phyloP scores from a whole-genome alignment of 2,888 invertebrate species.

The Protophormia terraenovae region DNA sequence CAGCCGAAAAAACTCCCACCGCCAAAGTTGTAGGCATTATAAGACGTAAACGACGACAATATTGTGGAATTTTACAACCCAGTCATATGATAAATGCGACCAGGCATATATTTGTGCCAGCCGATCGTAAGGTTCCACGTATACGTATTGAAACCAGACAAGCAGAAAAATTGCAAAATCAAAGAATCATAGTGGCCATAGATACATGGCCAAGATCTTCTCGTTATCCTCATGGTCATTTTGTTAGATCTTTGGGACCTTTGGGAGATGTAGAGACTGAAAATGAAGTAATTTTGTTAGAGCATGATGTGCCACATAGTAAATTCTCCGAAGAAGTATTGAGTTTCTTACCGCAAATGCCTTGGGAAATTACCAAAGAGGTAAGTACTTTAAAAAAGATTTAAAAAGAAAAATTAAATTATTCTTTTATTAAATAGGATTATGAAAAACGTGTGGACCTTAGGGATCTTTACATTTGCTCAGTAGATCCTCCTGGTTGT shows the following conservation, averaged over 20 bases:
- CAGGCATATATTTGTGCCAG: constrained; percentile 95
- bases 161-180: constrained; percentile 88
- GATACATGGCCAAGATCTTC: constrained; percentile 98
- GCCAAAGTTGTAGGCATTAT: constrained; percentile 96
- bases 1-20: constrained; percentile 84
- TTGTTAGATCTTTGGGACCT: constrained; percentile 94
- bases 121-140: constrained; percentile 96
- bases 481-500: constrained; percentile 98
- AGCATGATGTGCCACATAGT: constrained; percentile 98
- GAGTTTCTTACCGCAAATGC: constrained; percentile 92
- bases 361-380: constrained; percentile 93
- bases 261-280: constrained; percentile 97
- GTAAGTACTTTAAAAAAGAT: constrained; percentile 81
- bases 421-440: constrained; percentile 83
- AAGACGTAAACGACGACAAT: constrained; percentile 97
- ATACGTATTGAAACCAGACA: constrained; percentile 98
- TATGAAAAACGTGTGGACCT: constrained; percentile 90
- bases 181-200: constrained; percentile 96
- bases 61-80: constrained; percentile 96
- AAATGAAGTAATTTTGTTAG: constrained; percentile 96
- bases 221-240: constrained; percentile 96
- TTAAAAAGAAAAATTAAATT: neutral
- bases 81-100: constrained; percentile 86
- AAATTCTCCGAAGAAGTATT: constrained; percentile 97
- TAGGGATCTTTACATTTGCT: constrained; percentile 92